A percentile compares a stretch with the other conserved stretches of the same genome.
Evolutionary conservation across 2,888 invertebrate genomes (phyloP).

Genomic region (Poecilobothrus nobilitatus): DNA sequence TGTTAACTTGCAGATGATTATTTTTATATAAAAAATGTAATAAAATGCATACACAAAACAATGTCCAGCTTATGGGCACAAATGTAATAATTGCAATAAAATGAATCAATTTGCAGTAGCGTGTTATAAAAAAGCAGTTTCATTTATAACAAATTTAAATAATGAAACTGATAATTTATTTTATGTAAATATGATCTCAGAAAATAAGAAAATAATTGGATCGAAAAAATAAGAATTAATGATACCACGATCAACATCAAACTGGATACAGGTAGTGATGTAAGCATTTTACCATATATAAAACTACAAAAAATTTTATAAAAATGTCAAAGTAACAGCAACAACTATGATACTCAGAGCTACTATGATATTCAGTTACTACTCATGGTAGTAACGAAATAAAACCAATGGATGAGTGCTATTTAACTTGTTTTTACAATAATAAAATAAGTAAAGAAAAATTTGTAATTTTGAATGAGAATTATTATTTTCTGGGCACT

Average conservation of each 20-base stretch:
- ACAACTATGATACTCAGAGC: slow-evolving; percentile 10
- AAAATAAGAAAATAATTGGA: slow-evolving; percentile 7
- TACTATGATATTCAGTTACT: no score
- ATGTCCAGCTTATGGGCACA: slow-evolving; percentile 11
- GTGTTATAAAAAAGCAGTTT: slow-evolving; percentile 11
- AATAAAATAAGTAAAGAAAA: slow-evolving; percentile 1
- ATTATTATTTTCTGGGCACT: slow-evolving; percentile 7
- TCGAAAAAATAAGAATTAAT: slow-evolving; percentile 9
- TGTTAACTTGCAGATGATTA: no score
- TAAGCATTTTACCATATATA: slow-evolving; percentile 7
- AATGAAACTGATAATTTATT: slow-evolving; percentile 11
- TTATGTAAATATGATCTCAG: slow-evolving; percentile 8
- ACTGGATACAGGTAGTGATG: slow-evolving; percentile 8
- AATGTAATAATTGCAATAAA: slow-evolving; percentile 12
- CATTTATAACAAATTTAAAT: neutral
- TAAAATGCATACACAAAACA: neutral
- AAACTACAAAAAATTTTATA: neutral
- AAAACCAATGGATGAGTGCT: neutral
- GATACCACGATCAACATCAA: neutral
- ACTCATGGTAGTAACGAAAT: slow-evolving; percentile 12
- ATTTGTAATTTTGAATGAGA: slow-evolving; percentile 12
- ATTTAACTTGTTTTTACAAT: neutral
- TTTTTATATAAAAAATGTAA: neutral
- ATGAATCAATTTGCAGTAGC: slow-evolving; percentile 13
- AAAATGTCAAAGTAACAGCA: slow-evolving; percentile 7